phyloP scores from a whole-genome alignment of 2,888 invertebrate genomes.

The Emmelina monodactyla region DNA sequence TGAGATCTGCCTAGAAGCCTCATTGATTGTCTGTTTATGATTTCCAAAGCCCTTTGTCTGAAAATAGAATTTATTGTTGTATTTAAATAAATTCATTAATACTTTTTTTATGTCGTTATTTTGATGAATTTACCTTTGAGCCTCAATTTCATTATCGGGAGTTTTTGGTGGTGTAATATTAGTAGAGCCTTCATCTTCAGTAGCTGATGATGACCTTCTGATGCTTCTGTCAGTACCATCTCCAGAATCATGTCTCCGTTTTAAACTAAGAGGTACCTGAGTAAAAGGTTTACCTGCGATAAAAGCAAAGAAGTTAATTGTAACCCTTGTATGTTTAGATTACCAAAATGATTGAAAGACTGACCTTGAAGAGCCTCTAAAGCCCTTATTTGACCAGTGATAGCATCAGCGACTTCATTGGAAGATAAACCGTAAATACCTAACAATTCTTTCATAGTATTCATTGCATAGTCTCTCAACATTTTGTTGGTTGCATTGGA shows the following conservation, averaged over 20 bases:
- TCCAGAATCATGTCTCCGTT: slow-evolving; percentile 50
- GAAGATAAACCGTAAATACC: slow-evolving; percentile 79
- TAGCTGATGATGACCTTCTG: slow-evolving; percentile 53
- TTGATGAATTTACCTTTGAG: slow-evolving; percentile 41
- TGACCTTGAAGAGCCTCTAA: slow-evolving; percentile 75
- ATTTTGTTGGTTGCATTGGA: slow-evolving; percentile 65
- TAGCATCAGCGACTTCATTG: slow-evolving; percentile 73
- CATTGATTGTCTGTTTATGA: slow-evolving; percentile 56
- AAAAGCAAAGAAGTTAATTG: neutral
- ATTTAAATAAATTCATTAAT: neutral
- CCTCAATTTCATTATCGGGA: slow-evolving; percentile 55
- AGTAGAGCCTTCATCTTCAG: slow-evolving; percentile 57
- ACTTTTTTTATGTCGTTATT: neutral
- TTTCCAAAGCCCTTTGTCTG: slow-evolving; percentile 57
- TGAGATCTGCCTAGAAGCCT: slow-evolving; percentile 46
- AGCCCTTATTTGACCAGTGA: slow-evolving; percentile 71
- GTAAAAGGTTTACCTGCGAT: slow-evolving; percentile 53
- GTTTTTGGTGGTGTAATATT: slow-evolving; percentile 61
- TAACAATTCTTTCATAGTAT: slow-evolving; percentile 79
- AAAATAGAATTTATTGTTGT: slow-evolving; percentile 11
- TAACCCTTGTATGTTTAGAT: neutral
- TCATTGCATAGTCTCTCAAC: slow-evolving; percentile 79
- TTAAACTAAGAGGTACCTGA: slow-evolving; percentile 47
- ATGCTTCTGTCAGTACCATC: slow-evolving; percentile 44
- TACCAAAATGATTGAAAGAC: slow-evolving; percentile 18